A percentile compares a stretch with the other conserved stretches of the same genome.
Conservation (phyloP, 2,113 vertebrate genomes). For the Lipotes vexillifer region DNA sequence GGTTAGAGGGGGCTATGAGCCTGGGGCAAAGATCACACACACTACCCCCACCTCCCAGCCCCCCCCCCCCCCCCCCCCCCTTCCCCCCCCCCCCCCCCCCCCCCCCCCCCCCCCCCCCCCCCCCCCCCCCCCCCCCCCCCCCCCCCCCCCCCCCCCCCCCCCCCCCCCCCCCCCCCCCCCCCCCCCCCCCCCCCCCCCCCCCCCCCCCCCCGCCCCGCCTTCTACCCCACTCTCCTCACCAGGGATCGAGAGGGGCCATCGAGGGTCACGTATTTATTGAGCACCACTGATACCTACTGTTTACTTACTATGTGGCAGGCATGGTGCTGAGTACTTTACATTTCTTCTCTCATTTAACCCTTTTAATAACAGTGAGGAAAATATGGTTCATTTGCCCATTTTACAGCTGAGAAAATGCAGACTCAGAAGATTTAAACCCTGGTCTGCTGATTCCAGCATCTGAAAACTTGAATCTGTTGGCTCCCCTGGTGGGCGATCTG, state of each 20-base stretch:
- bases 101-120: accelerated
- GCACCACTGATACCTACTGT: not conserved
- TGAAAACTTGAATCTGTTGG: not conserved
- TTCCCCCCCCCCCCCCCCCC: accelerated
- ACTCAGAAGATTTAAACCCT: not conserved
- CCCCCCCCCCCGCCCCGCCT: not conserved
- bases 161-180: no score
- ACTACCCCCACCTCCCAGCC: not conserved
- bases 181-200: no score
- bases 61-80: accelerated
- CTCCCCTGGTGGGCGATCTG: not conserved
- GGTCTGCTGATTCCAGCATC: not conserved
- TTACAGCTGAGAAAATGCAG: not conserved
- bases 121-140: accelerated
- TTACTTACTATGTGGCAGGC: not conserved
- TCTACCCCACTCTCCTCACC: not conserved
- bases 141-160: no score
- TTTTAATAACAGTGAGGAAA: not conserved
- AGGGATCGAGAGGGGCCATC: not conserved
- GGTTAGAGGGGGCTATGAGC: not conserved
- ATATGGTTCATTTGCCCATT: not conserved
- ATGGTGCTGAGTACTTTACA: not conserved
- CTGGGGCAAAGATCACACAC: not conserved
- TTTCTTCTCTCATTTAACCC: not conserved
- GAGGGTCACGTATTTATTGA: not conserved